A percentile compares a stretch with the other conserved stretches of the same genome.
phyloP scores from a whole-genome alignment of 1,140 invertebrate species.

The Drosophila varians region DNA sequence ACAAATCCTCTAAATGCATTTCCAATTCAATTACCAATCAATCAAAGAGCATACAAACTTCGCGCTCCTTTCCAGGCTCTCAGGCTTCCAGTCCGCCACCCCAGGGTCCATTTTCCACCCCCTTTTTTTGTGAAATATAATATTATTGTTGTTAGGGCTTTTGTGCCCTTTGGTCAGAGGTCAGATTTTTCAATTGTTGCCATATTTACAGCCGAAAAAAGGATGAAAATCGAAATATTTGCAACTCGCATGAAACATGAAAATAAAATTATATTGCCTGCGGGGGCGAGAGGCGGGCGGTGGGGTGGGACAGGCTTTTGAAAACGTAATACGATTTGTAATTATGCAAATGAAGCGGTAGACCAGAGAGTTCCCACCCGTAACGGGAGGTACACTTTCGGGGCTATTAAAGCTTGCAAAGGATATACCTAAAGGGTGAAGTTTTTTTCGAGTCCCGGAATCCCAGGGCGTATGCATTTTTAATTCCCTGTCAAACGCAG shows the following conservation, averaged over 20 bases:
- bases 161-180: constrained; percentile 20
- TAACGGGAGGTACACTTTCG: constrained; percentile 7
- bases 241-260: constrained; percentile 16
- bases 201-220: constrained; percentile 63
- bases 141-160: constrained; percentile 47
- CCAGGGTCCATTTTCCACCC: neutral
- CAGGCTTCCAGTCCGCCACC: neutral
- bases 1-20: constrained; percentile 40
- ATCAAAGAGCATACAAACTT: constrained; percentile 48
- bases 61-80: constrained; percentile 18
- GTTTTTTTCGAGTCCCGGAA: constrained; percentile 49
- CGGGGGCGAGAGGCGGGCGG: constrained; percentile 22
- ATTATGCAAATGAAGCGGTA: constrained; percentile 70
- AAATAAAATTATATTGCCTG: constrained; percentile 45
- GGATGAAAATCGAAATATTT: neutral
- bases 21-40: constrained; percentile 48
- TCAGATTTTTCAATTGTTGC: constrained; percentile 69
- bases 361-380: constrained; percentile 5
- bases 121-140: constrained; percentile 33
- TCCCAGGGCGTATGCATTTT: constrained; percentile 66
- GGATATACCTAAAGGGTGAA: constrained; percentile 13
- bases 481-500: constrained; percentile 55
- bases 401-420: constrained; percentile 38
- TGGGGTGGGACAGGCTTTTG: neutral
- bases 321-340: constrained; percentile 73